Evolutionary conservation across 2,113 vertebrate species (phyloP).

Genomic region (Seriola quinqueradiata): DNA sequence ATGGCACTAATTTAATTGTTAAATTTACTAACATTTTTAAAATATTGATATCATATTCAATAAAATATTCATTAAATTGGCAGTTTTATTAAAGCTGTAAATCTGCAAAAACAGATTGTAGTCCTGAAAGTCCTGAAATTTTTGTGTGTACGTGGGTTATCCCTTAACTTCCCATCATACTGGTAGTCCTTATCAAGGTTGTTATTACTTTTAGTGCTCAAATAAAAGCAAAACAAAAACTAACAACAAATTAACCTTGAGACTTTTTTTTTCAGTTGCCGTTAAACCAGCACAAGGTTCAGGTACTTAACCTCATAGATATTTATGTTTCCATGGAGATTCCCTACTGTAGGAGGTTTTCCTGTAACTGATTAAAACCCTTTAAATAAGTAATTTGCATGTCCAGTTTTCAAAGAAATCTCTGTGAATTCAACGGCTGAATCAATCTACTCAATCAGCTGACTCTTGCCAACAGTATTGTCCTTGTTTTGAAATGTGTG

Average conservation of each 20-base stretch:
- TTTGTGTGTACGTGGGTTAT: neutral
- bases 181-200: neutral
- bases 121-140: neutral
- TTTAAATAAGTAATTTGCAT: too few relatives aligned
- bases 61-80: conserved; percentile 7
- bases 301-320: conserved; percentile 40
- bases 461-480: neutral
- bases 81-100: neutral
- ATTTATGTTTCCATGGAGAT: conserved; percentile 1
- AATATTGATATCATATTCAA: neutral
- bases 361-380: neutral
- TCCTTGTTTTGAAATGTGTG: conserved; percentile 37
- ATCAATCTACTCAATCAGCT: neutral
- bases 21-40: neutral
- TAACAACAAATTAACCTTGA: neutral
- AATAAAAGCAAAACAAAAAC: conserved; percentile 34
- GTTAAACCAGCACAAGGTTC: neutral
- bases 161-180: neutral
- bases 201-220: neutral
- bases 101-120: neutral
- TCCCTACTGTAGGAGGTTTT: neutral
- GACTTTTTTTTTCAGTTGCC: neutral
- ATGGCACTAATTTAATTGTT: neutral
- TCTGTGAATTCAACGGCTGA: neutral
- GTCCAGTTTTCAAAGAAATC: neutral